Evolutionary conservation across 2,888 invertebrate genomes (phyloP), one percentile per base, ranked within the genome.

Genomic region (Holacanthella duospinosa): DNA sequence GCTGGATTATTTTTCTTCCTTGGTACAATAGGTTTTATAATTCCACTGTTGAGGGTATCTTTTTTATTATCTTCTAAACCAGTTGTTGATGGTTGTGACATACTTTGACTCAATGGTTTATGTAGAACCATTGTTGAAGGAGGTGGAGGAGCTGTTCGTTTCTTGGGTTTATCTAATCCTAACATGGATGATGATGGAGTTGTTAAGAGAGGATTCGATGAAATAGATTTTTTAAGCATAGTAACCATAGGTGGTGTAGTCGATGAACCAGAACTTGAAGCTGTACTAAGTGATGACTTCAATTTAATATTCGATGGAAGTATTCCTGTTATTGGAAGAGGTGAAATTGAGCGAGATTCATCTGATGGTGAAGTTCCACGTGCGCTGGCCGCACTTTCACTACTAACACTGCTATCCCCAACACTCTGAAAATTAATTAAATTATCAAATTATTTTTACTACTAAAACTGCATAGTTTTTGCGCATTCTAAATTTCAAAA

Each of bases 361-460:
- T 84, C 84, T 71, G 83, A 84, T 59, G 84, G 84, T 29, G 84
- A 84, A 67, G 81, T 76, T 74, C 74, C 77, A 75, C 80, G 77
- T 66, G 78, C 78, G 71, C 80, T 80, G 27, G 78, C 80, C 2
- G 79, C 75, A 61, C 80, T 80, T 68, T 79, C 81, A 60, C 78
- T 80, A 71, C 80, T 80, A 67, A 79, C 72, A 48, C 80, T 80
- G 67, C 78, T 78, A 62, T 79, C 80, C 59, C 75, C 75, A 25
- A 74, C 72, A 64, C 76, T 76, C 76, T 77, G 72, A n/a, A 60
- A 65, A 19, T 56, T 57, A 59, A 27, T 56, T 36, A 59, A 60
- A 57, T 56, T 28, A 68, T 25, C 3, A 29, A 58, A 6, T 25
- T 16, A 36, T 9, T 36, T 36, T 16, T 16, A 36, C n/a, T n/a